phyloP scores from a whole-genome alignment of 2,797 vertebrate genomes.

The Alca torda region DNA sequence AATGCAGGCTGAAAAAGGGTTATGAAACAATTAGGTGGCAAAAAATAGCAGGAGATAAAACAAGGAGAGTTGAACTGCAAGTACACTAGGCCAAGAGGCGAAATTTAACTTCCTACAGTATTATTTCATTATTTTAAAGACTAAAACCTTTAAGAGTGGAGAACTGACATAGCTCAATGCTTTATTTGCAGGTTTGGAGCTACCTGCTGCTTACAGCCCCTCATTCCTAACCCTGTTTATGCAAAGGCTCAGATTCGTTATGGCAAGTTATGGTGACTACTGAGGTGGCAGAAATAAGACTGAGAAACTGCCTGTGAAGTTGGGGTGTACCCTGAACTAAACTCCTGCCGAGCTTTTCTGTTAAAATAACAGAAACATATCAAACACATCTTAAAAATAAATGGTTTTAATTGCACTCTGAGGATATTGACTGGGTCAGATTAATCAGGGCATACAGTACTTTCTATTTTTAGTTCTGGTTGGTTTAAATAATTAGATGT shows the following conservation, averaged over 20 bases:
- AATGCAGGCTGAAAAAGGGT: not conserved
- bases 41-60: not conserved
- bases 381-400: not conserved
- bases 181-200: not conserved
- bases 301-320: not conserved
- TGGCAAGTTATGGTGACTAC: not conserved
- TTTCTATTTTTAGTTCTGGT: not conserved
- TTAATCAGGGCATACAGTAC: not conserved
- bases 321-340: not conserved
- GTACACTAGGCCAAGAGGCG: not conserved
- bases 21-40: not conserved
- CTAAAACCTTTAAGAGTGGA: not conserved
- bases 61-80: not conserved
- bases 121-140: not conserved
- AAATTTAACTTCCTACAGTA: not conserved
- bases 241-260: not conserved
- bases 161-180: rapidly evolving
- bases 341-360: not conserved
- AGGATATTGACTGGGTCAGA: not conserved
- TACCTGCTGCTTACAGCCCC: not conserved
- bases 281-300: not conserved
- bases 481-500: not conserved
- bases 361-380: not conserved
- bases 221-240: not conserved
- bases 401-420: not conserved